Evolutionary conservation across 2,888 invertebrate species (phyloP).

Genomic region (Caradrina kadenii): DNA sequence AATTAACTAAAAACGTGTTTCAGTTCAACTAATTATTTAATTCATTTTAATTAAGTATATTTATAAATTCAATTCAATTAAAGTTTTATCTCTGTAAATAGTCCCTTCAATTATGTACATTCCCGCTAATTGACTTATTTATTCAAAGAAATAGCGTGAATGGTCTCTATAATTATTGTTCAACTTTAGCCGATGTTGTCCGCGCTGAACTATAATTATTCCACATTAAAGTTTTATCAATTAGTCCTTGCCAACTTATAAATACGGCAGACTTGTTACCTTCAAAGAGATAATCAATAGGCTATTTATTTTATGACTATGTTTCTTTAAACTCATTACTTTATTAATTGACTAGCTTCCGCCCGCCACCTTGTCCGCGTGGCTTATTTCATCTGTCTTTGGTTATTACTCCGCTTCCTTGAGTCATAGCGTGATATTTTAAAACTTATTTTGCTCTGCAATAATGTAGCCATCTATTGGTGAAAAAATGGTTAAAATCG

Average conservation of each 20-base stretch:
- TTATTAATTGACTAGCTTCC: too few species aligned
- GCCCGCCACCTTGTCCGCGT: too few species aligned
- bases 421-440: too few species aligned
- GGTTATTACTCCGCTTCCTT: too few species aligned
- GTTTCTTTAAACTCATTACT: too few species aligned
- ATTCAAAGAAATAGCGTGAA: conserved; percentile 17
- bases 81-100: not conserved
- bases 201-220: conserved; percentile 8
- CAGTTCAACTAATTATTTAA: not conserved
- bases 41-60: not conserved
- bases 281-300: not conserved
- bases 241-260: conserved; percentile 30
- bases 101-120: not conserved
- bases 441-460: too few species aligned
- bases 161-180: conserved; percentile 11
- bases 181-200: not conserved
- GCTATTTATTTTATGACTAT: too few species aligned
- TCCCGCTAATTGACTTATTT: conserved; percentile 2
- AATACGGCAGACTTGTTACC: not conserved
- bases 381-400: too few species aligned
- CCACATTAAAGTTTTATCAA: conserved; percentile 20
- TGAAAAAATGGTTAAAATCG: too few species aligned
- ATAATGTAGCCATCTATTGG: too few species aligned
- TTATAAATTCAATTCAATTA: conserved; percentile 6
- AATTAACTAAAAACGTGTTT: not conserved